Conservation (phyloP, 2,113 vertebrate genomes). For the Chroicocephalus ridibundus region DNA sequence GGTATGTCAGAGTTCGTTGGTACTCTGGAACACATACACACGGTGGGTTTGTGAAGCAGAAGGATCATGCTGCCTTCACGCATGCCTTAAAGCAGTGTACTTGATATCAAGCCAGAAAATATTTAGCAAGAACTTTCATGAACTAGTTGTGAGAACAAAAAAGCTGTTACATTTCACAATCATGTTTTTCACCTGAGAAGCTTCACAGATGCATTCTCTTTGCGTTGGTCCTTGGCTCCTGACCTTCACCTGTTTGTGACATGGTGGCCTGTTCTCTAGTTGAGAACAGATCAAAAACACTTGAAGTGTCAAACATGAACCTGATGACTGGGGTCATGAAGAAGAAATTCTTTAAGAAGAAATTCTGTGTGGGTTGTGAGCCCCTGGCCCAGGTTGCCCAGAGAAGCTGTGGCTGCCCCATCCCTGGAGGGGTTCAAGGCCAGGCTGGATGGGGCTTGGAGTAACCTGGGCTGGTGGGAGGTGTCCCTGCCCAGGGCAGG, state of each 20-base stretch:
- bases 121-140: neutral
- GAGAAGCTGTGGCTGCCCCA: neutral
- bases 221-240: neutral
- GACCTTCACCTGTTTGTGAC: neutral
- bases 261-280: neutral
- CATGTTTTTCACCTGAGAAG: accelerated
- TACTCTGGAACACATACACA: neutral
- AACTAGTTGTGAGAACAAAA: neutral
- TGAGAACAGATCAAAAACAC: neutral
- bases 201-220: neutral
- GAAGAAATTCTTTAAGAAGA: neutral
- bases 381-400: neutral
- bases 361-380: neutral
- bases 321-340: neutral
- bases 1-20: neutral
- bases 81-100: neutral
- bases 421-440: neutral
- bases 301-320: neutral
- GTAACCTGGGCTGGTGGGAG: neutral
- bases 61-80: neutral
- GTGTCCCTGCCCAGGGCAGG: neutral
- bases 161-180: neutral
- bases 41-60: neutral
- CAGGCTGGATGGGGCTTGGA: neutral
- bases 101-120: neutral